Conservation (phyloP, 2,888 invertebrate genomes). For the Mythimna albipuncta region DNA sequence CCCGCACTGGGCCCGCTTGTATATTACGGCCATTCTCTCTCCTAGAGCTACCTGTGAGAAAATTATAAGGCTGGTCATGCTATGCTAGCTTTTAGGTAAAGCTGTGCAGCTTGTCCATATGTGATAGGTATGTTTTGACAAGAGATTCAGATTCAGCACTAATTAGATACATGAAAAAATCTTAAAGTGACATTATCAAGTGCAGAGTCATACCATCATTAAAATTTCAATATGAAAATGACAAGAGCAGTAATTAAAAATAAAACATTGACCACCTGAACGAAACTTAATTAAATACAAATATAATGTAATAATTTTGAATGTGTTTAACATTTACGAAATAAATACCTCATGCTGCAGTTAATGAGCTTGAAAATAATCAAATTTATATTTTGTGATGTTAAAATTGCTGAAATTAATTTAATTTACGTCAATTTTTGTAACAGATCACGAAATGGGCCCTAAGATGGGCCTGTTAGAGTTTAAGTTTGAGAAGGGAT, state of each 20-base stretch:
- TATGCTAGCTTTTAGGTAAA: no score
- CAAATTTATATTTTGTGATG: slow-evolving; percentile 1
- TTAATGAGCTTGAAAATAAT: slow-evolving; percentile 23
- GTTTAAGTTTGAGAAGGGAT: no score
- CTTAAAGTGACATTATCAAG: neutral
- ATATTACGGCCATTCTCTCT: no score
- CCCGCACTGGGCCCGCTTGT: no score
- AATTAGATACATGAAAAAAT: neutral
- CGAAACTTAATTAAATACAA: slow-evolving; percentile 21
- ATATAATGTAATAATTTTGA: neutral
- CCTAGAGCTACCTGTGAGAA: no score
- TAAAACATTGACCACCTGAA: slow-evolving; percentile 10
- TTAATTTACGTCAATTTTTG: slow-evolving; percentile 6
- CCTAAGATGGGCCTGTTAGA: no score
- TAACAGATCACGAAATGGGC: neutral
- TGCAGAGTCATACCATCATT: neutral
- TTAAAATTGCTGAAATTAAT: neutral
- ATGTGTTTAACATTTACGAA: slow-evolving; percentile 8
- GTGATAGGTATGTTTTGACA: neutral
- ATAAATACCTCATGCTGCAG: neutral
- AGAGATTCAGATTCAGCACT: neutral
- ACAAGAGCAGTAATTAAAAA: slow-evolving; percentile 32
- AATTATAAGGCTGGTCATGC: no score
- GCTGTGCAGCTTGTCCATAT: no score
- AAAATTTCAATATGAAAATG: slow-evolving; percentile 12